A percentile compares a stretch with the other conserved stretches of the same genome.
Conservation (phyloP, 2,888 invertebrate species). For the Punctoribates punctum region DNA sequence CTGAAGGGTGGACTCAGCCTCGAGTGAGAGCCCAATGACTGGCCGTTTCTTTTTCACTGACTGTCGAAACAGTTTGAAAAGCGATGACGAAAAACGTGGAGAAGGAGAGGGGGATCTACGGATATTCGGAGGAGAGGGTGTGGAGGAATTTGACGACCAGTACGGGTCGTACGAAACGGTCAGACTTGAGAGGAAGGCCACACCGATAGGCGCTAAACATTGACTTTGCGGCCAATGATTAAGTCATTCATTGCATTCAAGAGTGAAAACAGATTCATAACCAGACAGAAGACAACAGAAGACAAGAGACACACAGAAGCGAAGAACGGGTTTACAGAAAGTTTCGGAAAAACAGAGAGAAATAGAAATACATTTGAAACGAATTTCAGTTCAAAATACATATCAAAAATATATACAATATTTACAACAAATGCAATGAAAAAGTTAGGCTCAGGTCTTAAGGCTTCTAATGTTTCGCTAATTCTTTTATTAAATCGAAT, state of each 20-base stretch:
- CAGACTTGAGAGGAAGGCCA: conserved; percentile 8
- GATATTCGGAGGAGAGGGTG: conserved; percentile 10
- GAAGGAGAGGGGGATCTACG: conserved; percentile 30
- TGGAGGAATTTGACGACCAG: conserved; percentile 22
- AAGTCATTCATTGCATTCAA: background rate
- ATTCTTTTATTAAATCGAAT: background rate
- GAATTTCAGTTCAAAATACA: background rate
- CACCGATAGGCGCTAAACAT: conserved; percentile 15
- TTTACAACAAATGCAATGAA: background rate
- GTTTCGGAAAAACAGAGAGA: background rate
- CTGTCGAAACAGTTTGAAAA: conserved; percentile 20
- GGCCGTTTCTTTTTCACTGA: conserved; percentile 35
- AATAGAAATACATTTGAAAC: background rate
- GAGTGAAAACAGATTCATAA: background rate
- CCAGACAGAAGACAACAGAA: conserved; percentile 6
- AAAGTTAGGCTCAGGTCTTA: background rate
- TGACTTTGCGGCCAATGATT: background rate
- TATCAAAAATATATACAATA: background rate
- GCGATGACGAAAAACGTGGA: conserved; percentile 28
- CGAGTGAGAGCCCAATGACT: conserved; percentile 37
- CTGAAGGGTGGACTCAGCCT: conserved; percentile 30
- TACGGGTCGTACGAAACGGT: background rate
- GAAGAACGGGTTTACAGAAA: background rate
- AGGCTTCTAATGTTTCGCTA: background rate
- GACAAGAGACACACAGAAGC: background rate